Percentiles rank a stretch among this genome's conserved stretches.
These are phyloP conservation scores for Lophotriccus pileatus DNA, from an alignment of 2,797 vertebrate species.

Conservation along the genomic window DNA sequence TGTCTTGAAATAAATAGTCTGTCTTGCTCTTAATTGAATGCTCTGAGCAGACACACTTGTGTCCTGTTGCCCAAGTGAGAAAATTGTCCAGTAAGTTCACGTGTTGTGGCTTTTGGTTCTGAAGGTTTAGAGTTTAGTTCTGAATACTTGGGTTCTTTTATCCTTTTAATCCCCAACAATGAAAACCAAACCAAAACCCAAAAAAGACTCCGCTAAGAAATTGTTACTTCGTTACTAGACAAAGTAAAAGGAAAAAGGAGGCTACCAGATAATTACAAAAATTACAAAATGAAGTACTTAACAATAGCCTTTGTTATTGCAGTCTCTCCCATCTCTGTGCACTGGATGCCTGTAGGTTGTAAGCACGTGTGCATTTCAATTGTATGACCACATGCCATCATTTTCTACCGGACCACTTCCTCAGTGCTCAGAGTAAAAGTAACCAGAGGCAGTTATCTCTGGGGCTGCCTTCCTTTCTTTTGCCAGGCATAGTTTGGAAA, in stretches of 20 bases:
- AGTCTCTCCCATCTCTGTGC: background rate
- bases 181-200: slow-evolving; percentile 21
- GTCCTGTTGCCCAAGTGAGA: background rate
- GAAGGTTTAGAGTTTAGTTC: background rate
- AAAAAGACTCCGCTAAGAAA: background rate
- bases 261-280: background rate
- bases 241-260: background rate
- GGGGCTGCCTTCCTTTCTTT: background rate
- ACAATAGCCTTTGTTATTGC: background rate
- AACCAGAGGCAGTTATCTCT: background rate
- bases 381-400: background rate
- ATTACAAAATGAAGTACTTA: background rate
- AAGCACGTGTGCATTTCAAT: background rate
- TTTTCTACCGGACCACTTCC: background rate
- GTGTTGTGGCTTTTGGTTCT: slow-evolving; percentile 39
- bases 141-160: background rate
- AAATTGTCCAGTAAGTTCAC: background rate
- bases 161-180: slow-evolving; percentile 17
- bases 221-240: background rate
- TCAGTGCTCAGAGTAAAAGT: background rate
- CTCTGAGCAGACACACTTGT: background rate
- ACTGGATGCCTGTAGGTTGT: background rate
- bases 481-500: background rate
- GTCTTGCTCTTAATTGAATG: slow-evolving; percentile 12
- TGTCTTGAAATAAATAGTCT: background rate